Percentiles rank a stretch among this genome's conserved stretches.
Conservation (phyloP, 2,113 vertebrate genomes). For the Saguinus imperator region DNA sequence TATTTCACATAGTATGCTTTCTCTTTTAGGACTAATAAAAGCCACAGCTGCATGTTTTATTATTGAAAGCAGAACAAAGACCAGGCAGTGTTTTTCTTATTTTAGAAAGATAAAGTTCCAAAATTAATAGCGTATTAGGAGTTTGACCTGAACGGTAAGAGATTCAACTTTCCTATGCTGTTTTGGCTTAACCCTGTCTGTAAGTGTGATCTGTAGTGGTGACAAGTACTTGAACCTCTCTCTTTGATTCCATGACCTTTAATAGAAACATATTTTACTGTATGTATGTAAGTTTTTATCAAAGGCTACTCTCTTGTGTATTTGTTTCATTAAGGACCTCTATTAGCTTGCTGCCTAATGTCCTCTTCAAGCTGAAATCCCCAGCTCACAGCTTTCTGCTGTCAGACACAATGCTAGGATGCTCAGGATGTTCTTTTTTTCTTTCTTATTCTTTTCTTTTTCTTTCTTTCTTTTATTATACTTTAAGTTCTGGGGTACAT, state of each 20-base stretch:
- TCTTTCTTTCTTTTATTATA: too few species aligned
- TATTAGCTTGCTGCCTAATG: neutral
- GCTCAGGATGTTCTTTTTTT: too few species aligned
- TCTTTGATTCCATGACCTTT: slow-evolving; percentile 32
- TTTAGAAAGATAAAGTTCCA: slow-evolving; percentile 47
- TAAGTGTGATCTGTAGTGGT: neutral
- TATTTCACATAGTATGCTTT: neutral
- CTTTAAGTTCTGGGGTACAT: too few species aligned
- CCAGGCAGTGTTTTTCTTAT: neutral
- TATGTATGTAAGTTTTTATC: neutral
- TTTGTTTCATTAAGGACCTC: slow-evolving; percentile 6
- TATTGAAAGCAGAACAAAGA: slow-evolving; percentile 24
- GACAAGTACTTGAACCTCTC: slow-evolving; percentile 20
- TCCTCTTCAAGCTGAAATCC: neutral
- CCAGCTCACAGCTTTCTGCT: neutral
- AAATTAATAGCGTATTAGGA: neutral
- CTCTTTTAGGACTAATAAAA: slow-evolving; percentile 53
- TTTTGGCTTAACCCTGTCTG: neutral
- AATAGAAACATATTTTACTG: slow-evolving; percentile 22
- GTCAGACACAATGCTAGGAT: neutral
- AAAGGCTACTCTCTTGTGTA: neutral
- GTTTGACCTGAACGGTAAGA: slow-evolving; percentile 36
- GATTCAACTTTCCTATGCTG: neutral
- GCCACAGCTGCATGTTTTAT: slow-evolving; percentile 22
- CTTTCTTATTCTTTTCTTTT: too few species aligned